Evolutionary conservation across 1,140 invertebrate species (phyloP).

Genomic region (Trichonephila clavipes): DNA sequence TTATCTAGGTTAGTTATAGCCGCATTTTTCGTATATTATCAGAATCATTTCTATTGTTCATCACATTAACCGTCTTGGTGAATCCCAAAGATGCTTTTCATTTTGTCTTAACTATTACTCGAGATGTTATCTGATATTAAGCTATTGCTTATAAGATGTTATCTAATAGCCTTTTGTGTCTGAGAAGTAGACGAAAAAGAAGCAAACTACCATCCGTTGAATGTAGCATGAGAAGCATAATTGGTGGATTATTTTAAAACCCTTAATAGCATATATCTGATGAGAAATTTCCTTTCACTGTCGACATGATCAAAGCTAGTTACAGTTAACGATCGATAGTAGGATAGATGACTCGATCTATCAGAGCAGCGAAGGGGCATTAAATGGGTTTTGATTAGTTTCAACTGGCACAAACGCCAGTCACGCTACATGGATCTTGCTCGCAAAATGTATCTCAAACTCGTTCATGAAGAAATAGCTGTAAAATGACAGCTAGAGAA

Average conservation of each 20-base stretch:
- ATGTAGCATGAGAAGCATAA: background rate
- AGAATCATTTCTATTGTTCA: background rate
- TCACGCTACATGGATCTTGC: background rate
- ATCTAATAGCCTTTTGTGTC: background rate
- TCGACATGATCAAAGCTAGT: background rate
- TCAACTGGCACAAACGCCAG: background rate
- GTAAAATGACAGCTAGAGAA: background rate
- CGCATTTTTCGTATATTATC: background rate
- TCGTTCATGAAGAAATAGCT: conserved; percentile 33
- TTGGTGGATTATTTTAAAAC: conserved; percentile 22
- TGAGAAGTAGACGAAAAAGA: background rate
- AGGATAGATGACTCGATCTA: conserved; percentile 42
- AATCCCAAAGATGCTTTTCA: background rate
- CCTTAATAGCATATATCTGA: background rate
- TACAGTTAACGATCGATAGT: conserved; percentile 11
- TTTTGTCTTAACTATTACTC: conserved; percentile 20
- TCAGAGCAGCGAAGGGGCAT: conserved; percentile 28
- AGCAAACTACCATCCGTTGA: background rate
- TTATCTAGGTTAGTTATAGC: background rate
- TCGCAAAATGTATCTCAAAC: background rate
- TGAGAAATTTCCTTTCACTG: conserved; percentile 7
- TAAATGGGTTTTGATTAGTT: conserved; percentile 57
- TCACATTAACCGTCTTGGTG: background rate
- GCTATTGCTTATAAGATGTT: background rate
- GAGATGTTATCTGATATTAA: background rate